Conservation (phyloP, 2,113 vertebrate species). For the Anolis carolinensis region DNA sequence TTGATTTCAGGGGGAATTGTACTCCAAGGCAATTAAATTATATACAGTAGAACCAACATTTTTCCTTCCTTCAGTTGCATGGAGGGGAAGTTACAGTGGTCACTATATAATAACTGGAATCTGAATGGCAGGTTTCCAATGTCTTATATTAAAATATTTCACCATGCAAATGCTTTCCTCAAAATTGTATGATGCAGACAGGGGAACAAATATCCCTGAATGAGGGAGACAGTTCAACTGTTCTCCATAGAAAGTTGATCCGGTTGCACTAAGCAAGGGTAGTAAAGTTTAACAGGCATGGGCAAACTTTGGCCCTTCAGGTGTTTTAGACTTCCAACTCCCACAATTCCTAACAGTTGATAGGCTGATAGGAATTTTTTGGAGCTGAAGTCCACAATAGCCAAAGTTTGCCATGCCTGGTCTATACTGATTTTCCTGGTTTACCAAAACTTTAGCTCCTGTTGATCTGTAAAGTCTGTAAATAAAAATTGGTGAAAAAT, state of each 20-base stretch:
- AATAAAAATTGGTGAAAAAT: background rate
- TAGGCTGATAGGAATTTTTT: too few relatives aligned
- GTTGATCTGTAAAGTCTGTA: background rate
- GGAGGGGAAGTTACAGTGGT: background rate
- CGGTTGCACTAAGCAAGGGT: background rate
- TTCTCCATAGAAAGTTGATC: background rate
- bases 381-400: too few relatives aligned
- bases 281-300: too few relatives aligned
- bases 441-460: background rate
- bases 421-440: background rate
- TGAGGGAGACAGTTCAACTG: background rate
- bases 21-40: background rate
- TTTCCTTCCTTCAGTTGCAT: background rate
- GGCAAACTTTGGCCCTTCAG: too few relatives aligned
- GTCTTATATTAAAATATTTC: background rate
- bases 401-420: too few relatives aligned
- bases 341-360: too few relatives aligned
- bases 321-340: too few relatives aligned
- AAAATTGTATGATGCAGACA: background rate
- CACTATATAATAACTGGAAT: background rate
- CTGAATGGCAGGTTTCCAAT: too few relatives aligned
- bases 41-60: background rate
- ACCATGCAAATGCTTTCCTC: background rate
- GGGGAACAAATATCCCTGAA: too few relatives aligned
- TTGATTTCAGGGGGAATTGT: background rate